Conservation (phyloP, 2,888 invertebrate species). For the Melanchra persicariae region DNA sequence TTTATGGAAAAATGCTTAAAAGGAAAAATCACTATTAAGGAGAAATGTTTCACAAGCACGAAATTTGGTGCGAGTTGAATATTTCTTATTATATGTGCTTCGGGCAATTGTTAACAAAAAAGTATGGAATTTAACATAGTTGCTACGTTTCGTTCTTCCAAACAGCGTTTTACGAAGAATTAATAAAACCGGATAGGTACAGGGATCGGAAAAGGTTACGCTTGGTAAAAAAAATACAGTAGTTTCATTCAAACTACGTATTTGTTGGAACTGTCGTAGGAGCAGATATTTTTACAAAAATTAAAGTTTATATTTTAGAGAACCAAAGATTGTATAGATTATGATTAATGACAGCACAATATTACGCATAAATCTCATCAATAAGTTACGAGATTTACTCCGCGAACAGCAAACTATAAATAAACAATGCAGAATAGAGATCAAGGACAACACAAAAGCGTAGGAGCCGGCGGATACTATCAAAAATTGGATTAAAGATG, state of each 20-base stretch:
- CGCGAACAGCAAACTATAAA: conserved; percentile 58
- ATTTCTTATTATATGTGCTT: conserved; percentile 7
- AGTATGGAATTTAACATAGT: conserved; percentile 11
- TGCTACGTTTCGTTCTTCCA: background rate
- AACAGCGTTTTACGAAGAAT: background rate
- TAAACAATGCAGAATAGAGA: conserved; percentile 52
- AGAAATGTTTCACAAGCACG: conserved; percentile 38
- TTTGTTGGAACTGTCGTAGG: background rate
- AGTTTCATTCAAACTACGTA: background rate
- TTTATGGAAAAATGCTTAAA: conserved; percentile 65
- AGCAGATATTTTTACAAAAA: background rate
- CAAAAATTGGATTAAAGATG: conserved; percentile 64
- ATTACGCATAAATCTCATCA: conserved; percentile 34
- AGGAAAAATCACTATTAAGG: conserved; percentile 55
- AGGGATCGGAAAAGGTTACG: background rate
- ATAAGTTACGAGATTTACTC: conserved; percentile 25
- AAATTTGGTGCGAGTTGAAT: conserved; percentile 23
- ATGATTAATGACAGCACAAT: background rate
- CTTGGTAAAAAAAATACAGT: background rate
- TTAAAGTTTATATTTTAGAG: background rate
- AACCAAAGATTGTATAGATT: background rate
- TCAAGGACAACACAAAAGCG: conserved; percentile 48
- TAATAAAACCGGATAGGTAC: background rate
- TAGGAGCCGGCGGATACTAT: conserved; percentile 42
- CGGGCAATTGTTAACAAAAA: conserved; percentile 9